Base-by-base conservation (phyloP, 2,113 vertebrate genomes). In the Tragelaphus strepsiceros region DNA sequence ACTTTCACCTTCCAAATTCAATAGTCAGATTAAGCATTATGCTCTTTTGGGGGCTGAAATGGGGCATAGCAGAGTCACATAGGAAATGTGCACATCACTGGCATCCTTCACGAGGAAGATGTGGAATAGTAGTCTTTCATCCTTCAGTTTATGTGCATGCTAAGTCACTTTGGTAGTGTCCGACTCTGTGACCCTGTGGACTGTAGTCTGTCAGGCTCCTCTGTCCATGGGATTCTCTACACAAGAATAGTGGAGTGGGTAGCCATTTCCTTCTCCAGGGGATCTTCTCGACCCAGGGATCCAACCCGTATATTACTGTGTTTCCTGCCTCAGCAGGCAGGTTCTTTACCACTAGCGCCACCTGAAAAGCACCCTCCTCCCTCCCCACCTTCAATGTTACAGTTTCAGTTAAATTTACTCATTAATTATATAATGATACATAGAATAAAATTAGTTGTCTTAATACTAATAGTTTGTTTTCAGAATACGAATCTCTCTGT, bases 331-430 rank as follows among this genome's bases (percentile, higher is more conserved):
- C 19, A 35, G 10, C 67, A 67, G 32, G 16, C 16, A n/a, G 62
- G 32, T n/a, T n/a, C 62, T 19, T 67, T 39, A 74, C n/a, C n/a
- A 74, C 35, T 22, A 74, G n/a, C 5, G 0, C 19, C 10, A 39
- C 35, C 19, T 74, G n/a, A 5, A 35, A 74, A 74, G n/a, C 0
- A 11, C 5, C 67, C 10, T 10, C 17, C 15, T 67, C 32, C 16
- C 61, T 30, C 32, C 32, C 17, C 8, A 9, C 2, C 6, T 77
- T 85, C 26, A 32, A 35, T 49, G 19, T 62, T 81, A 30, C n/a
- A 71, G n/a, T 74, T 46, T 62, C n/a, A 71, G 49, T 62, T 74
- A 84, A 77, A 82, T 64, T 90, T 92, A 64, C 39, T 97, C 46
- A 17, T 7, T 35, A 78, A 49, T 54, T 30, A 19, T 32, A 28